Percentiles rank a stretch among this genome's conserved stretches.
phyloP scores from a whole-genome alignment of 2,888 invertebrate genomes.

The Aleiodes leptofemur region DNA sequence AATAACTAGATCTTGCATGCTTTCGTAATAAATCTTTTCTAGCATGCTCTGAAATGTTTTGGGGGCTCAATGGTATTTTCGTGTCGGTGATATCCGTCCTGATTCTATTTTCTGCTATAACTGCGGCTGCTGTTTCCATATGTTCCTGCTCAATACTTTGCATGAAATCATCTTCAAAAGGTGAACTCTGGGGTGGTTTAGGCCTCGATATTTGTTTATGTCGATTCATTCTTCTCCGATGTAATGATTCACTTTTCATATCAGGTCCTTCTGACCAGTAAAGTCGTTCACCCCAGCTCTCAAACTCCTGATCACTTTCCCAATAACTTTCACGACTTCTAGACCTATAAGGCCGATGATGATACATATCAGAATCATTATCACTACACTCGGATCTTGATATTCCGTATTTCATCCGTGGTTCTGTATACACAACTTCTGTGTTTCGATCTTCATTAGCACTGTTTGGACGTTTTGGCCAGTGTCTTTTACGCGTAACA shows the following conservation, averaged over 20 bases:
- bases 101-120: conserved; percentile 62
- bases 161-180: conserved; percentile 80
- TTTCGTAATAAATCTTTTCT: conserved; percentile 58
- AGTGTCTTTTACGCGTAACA: conserved; percentile 67
- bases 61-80: conserved; percentile 62
- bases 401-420: conserved; percentile 67
- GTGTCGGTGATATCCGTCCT: conserved; percentile 59
- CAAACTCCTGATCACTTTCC: conserved; percentile 73
- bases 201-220: conserved; percentile 65
- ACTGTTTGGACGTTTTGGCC: conserved; percentile 73
- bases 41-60: conserved; percentile 61
- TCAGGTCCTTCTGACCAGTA: conserved; percentile 72
- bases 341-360: conserved; percentile 70
- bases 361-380: conserved; percentile 70
- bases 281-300: conserved; percentile 70
- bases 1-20: conserved; percentile 67
- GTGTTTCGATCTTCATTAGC: conserved; percentile 70
- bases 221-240: conserved; percentile 69
- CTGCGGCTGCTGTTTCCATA: conserved; percentile 56
- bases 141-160: conserved; percentile 74
- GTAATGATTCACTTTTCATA: conserved; percentile 68
- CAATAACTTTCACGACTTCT: conserved; percentile 72
- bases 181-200: conserved; percentile 76
- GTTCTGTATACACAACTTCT: conserved; percentile 67
- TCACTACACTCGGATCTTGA: conserved; percentile 74